A percentile compares a stretch with the other conserved stretches of the same genome.
These are phyloP conservation scores for Montipora efflorescens DNA, from an alignment of 64 coral and sea anemone genomes.

Conservation along the genomic window DNA sequence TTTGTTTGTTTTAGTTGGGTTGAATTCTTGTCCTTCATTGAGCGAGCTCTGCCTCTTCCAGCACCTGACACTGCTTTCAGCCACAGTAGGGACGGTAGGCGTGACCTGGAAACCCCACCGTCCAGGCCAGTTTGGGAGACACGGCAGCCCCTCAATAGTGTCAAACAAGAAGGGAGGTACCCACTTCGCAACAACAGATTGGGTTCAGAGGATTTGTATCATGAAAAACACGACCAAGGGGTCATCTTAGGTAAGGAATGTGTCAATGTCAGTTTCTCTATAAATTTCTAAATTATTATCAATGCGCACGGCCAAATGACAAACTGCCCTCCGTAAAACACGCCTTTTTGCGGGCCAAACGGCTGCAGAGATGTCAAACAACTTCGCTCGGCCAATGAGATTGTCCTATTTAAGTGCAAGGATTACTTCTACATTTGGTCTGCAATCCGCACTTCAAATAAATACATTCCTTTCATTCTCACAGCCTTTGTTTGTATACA, in stretches of 20 bases:
- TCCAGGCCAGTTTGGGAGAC: constrained; percentile 84
- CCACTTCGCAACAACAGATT: constrained; percentile 4
- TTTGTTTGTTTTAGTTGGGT: constrained; percentile 41
- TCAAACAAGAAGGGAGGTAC: constrained; percentile 46
- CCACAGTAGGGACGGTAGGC: constrained; percentile 16
- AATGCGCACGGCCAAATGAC: too few relatives aligned
- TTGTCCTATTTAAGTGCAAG: too few relatives aligned
- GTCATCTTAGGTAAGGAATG: constrained; percentile 54
- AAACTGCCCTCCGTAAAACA: too few relatives aligned
- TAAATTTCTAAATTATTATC: too few relatives aligned
- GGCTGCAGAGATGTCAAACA: too few relatives aligned
- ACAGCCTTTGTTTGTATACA: too few relatives aligned
- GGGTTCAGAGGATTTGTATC: constrained; percentile 67
- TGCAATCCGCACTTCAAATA: too few relatives aligned
- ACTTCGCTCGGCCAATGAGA: too few relatives aligned
- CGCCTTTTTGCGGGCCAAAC: too few relatives aligned
- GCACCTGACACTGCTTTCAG: constrained; percentile 34
- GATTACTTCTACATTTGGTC: too few relatives aligned
- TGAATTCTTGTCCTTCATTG: constrained; percentile 80
- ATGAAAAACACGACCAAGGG: constrained; percentile 59
- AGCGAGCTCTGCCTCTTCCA: constrained; percentile 78
- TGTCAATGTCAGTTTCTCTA: too few relatives aligned
- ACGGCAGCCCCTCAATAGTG: constrained; percentile 62
- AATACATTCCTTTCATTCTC: too few relatives aligned
- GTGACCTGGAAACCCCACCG: constrained; percentile 63